Evolutionary conservation across 2,888 invertebrate genomes (phyloP), one percentile per base, ranked within the genome.

Genomic region (Brachylomia viminalis): DNA sequence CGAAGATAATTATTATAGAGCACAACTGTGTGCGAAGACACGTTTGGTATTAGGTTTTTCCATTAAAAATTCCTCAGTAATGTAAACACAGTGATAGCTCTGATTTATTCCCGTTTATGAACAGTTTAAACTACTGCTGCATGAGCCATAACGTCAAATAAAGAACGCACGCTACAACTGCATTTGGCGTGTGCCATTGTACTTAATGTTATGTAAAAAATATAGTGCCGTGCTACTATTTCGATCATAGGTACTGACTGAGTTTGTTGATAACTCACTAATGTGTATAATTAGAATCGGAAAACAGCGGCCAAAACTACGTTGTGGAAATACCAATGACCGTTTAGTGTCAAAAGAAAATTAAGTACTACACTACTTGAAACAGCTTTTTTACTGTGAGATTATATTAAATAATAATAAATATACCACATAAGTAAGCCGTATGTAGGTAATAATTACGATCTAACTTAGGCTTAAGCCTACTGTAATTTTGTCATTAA

Each of bases 401-500:
- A 86, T 86, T 86, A 80, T 85, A 77, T 10, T 64, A 52, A 59
- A 61, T 86, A 86, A 61, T 86, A 86, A 75, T 61, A 56, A 75
- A 59, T 82, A 59, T 56, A 68, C n/a, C 69, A 61, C 33, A 5
- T 84, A 84, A 59, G 17, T 64, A 27, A 61, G 65, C 54, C 1
- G 13, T 66, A 70, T 13, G 15, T 69, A 81, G 33, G 54, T 49
- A 67, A 62, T 42, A 42, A 56, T 54, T 62, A 74, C 38, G 42
- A 58, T 61, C 17, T 69, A 75, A 64, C 11, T 58, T 75, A 62
- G 27, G 52, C 23, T 7, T 77, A 73, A 49, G 45, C 54, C 56
- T 85, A 74, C 38, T 49, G 13, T 76, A 76, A 77, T 54, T 77
- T 75, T 69, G 87, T 87, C 86, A 86, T 80, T 88, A 83, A 65